Base-by-base conservation (phyloP, 2,113 vertebrate genomes). In the Orientallactaga bullata region DNA sequence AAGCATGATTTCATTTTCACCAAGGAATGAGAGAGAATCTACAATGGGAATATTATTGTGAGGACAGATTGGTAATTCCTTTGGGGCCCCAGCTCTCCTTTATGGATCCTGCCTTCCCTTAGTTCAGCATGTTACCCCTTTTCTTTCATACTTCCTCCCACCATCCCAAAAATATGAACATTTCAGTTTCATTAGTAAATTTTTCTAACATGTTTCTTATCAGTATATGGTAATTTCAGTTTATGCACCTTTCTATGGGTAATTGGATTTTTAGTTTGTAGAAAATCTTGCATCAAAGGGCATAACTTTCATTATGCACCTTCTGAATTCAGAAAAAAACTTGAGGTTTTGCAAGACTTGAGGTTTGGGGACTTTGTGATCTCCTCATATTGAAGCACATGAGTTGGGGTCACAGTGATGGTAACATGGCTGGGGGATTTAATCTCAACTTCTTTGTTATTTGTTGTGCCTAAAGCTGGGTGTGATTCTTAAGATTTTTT, bases 41-140 rank as follows among this genome's bases (percentile, higher is more conserved):
- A 65, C 5, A 26, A 7, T 23, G 1, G 12, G 18, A 13, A 15
- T 1, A 2, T 11, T 10, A 20, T 1, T 0, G 0, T 26, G 12
- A 74, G 58, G 20, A 76, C 3, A 39, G 10, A 24, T 32, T 23
- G 4, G 8, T 4, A 2, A 21, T 15, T 65, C 7, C 63, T 65
- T 23, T 24, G 63, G 63, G 8, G 21, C 69, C 7, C 55, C 55
- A 55, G 55, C 7, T 55, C 55, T 55, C 55, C 55, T 55, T 55
- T 55, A 55, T 55, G 15, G 10, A 55, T 55, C 55, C 55, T 55
- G 55, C 55, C 55, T 13, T 55, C 55, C 55, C 55, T 55, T 12
- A 11, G 55, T 55, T 55, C 6, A 11, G 15, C 7, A 55, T 15
- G 55, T 55, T 55, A 55, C 55, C 12, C 55, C 55, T 55, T 30